Evolutionary conservation across 1,140 invertebrate species (phyloP).

Genomic region (Caenorhabditis briggsae): DNA sequence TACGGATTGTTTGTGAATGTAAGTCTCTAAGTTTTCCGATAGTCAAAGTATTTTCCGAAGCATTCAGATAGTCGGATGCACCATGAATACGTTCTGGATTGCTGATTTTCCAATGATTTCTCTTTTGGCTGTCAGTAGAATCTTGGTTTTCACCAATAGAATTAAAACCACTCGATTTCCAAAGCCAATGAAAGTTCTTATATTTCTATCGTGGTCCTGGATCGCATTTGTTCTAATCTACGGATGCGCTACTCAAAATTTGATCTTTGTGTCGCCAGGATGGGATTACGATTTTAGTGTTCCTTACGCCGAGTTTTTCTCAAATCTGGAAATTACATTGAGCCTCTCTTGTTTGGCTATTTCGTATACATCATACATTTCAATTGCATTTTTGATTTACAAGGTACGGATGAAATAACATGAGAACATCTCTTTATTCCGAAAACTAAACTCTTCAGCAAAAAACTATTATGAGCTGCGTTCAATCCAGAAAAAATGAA

Average conservation of each 20-base stretch:
- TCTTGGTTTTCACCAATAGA: neutral
- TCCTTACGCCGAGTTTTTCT: neutral
- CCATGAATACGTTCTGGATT: constrained; percentile 17
- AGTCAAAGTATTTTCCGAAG: neutral
- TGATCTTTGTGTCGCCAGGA: neutral
- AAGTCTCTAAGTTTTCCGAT: neutral
- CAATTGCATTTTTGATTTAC: neutral
- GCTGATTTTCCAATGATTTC: constrained; percentile 8
- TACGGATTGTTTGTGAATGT: neutral
- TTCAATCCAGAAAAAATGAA: neutral
- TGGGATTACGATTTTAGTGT: constrained; percentile 22
- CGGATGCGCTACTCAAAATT: neutral
- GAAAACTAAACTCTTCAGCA: neutral
- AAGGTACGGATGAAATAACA: too few relatives aligned
- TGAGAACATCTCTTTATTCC: too few relatives aligned
- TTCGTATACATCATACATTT: neutral
- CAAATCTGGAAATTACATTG: neutral
- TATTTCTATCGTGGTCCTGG: neutral
- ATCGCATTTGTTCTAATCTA: neutral
- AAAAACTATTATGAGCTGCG: neutral
- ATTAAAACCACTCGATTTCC: neutral
- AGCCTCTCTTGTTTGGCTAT: neutral
- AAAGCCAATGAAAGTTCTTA: neutral
- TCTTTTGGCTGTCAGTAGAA: neutral
- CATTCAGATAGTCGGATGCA: neutral